Conservation (phyloP, 2,888 invertebrate species). For the Caenorhabditis sp. region DNA sequence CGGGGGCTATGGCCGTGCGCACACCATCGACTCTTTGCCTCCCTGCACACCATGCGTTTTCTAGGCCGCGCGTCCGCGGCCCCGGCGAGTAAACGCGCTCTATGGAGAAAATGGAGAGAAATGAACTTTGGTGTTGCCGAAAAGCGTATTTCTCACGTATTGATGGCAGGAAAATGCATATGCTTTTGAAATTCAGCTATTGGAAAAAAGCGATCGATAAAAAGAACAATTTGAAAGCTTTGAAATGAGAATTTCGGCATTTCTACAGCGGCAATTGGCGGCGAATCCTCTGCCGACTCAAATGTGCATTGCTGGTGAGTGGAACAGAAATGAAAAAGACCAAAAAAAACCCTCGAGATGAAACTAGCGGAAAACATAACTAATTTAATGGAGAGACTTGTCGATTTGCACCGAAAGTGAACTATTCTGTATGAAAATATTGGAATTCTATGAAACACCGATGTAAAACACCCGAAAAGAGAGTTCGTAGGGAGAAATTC, state of each 20-base stretch:
- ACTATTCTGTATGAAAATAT: too few species aligned
- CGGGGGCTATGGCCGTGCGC: neutral
- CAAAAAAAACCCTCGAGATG: too few species aligned
- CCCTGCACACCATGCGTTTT: neutral
- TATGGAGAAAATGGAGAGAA: neutral
- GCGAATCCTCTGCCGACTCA: slow-evolving; percentile 55
- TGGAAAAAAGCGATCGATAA: neutral
- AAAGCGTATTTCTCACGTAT: slow-evolving; percentile 32
- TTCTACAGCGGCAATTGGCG: slow-evolving; percentile 39
- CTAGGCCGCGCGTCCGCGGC: slow-evolving; percentile 29
- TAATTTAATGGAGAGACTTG: too few species aligned
- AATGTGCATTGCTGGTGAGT: slow-evolving; percentile 60
- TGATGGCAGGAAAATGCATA: neutral
- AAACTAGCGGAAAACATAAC: too few species aligned
- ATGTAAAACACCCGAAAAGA: too few species aligned
- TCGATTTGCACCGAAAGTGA: too few species aligned
- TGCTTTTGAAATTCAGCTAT: neutral
- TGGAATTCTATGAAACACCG: too few species aligned
- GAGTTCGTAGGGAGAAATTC: too few species aligned
- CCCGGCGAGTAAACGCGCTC: slow-evolving; percentile 13
- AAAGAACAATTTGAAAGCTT: neutral
- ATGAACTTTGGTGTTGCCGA: neutral
- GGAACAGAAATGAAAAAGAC: neutral
- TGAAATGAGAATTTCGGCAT: slow-evolving; percentile 9
- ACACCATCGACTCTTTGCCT: neutral